Evolutionary conservation across 2,888 invertebrate genomes (phyloP), one percentile per base, ranked within the genome.

Genomic region (Thymelicus lineola): DNA sequence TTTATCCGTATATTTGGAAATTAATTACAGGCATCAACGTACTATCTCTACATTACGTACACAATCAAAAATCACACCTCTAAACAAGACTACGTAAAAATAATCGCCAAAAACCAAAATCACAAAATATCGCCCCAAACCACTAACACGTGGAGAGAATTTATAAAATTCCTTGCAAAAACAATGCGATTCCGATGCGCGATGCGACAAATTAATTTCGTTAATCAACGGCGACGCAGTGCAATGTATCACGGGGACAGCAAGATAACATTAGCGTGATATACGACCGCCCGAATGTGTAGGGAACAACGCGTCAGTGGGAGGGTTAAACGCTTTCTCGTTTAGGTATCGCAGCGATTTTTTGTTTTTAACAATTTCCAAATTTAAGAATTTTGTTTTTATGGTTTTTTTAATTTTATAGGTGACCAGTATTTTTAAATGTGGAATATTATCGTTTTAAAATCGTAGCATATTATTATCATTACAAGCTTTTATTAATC

Each of bases 161-260:
- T 70, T 64, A 64, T 64, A 70, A 70, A 64, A 70, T 70, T 70
- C 35, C 71, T 65, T 69, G 45, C 75, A 72, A 77, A 75, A 78
- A 76, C 74, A 78, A 77, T 76, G 76, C 77, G 74, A 77, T 77
- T 76, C 75, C 76, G 75, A 79, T 79, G 75, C 76, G 74, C 75
- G 77, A 74, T 76, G 77, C 86, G 87, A 92, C 91, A 91, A 92
- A 93, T 92, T 92, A 92, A 92, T 92, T 91, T 89, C 79, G 87
- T 91, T 90, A 91, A 93, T 91, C 91, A 89, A 87, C 80, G 77
- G 77, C 78, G 80, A 85, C 86, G 83, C 86, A 76, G 80, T 84
- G 90, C 93, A 84, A 92, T 93, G 87, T 82, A 90, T 93, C 93
- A 92, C 79, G 75, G 36, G 66, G 93, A 92, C 92, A 90, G 90